A percentile compares a stretch with the other conserved stretches of the same genome.
Conservation (phyloP, 2,888 invertebrate genomes). For the Polydesmus complanatus region DNA sequence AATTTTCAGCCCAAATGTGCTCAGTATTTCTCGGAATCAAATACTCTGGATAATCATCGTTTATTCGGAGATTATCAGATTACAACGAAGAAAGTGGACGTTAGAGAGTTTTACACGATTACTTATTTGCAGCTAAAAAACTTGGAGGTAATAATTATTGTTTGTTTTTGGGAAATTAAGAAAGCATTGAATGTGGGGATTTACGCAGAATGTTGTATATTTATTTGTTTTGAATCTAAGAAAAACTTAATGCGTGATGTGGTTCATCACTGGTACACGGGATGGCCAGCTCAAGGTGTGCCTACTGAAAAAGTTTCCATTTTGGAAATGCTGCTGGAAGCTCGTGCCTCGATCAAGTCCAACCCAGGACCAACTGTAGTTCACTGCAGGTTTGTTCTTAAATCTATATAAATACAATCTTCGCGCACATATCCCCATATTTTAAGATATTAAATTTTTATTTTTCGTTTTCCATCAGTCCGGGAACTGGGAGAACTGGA, state of each 20-base stretch:
- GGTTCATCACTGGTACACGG: slow-evolving; percentile 81
- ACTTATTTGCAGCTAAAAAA: slow-evolving; percentile 65
- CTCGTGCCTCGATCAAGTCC: slow-evolving; percentile 44
- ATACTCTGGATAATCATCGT: slow-evolving; percentile 75
- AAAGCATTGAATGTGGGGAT: too few species aligned
- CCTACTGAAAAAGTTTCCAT: slow-evolving; percentile 70
- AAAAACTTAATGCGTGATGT: slow-evolving; percentile 74
- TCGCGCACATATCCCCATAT: too few species aligned
- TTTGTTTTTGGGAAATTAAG: too few species aligned
- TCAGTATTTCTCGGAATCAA: slow-evolving; percentile 80
- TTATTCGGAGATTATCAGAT: slow-evolving; percentile 78
- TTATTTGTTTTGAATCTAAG: slow-evolving; percentile 28
- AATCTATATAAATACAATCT: background rate
- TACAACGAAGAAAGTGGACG: slow-evolving; percentile 72
- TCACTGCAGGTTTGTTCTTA: slow-evolving; percentile 46
- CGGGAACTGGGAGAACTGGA: slow-evolving; percentile 77
- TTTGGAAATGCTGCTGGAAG: slow-evolving; percentile 75
- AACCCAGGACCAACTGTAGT: slow-evolving; percentile 58
- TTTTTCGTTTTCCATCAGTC: slow-evolving; percentile 36
- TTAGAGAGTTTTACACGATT: slow-evolving; percentile 78
- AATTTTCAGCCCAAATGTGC: slow-evolving; percentile 64
- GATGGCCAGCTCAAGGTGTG: slow-evolving; percentile 77
- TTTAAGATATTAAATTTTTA: slow-evolving; percentile 16
- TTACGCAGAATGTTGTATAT: background rate
- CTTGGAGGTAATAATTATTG: slow-evolving; percentile 26